Base-by-base conservation (phyloP, 2,113 vertebrate species). In the Phyllostomus hastatus region DNA sequence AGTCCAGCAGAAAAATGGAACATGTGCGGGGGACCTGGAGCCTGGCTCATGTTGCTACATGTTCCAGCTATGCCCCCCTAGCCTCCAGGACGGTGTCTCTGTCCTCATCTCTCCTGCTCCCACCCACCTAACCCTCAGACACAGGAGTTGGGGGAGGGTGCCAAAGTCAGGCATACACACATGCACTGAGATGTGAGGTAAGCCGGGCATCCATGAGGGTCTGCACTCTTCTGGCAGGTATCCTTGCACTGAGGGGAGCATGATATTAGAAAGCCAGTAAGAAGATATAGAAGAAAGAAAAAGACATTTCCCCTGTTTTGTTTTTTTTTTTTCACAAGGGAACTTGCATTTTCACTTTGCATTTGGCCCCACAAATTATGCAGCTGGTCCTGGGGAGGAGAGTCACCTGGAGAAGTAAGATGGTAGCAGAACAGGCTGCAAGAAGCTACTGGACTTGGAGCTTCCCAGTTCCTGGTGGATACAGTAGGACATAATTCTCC, bases 231-330 rank as follows among this genome's bases (percentile, higher is more conserved):
- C 64, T 20, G 9, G 64, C 6, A 26, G 52, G 33, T 46, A 57
- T 41, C n/a, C 7, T 26, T 82, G 7, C 22, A 15, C 5, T 52
- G 17, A 17, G 84, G n/a, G 7, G 31, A 46, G 4, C 6, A 3
- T 28, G 38, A 24, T 20, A 85, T 66, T 85, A 61, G 76, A 82
- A 46, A 88, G 16, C 15, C 88, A 92, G 59, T 50, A 17, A 82
- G 80, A 85, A 79, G 1, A 57, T 0, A 10, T 0, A 11, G 35
- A 69, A 41, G 57, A 54, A 50, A 35, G 0, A 85, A 69, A 59
- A 66, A 20, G 9, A 0, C 12, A n/a, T 84, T 50, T 5, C 2
- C 1, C 4, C 1, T 54, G 28, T 38, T 84, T n/a, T n/a, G n/a
- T n/a, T n/a, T n/a, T n/a, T n/a, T n/a, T n/a, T 10, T 54, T 76